Percentiles rank a stretch among this genome's conserved stretches.
These are phyloP conservation scores for Nerophis ophidion DNA, from an alignment of 2,113 vertebrate species.

Conservation along the genomic window DNA sequence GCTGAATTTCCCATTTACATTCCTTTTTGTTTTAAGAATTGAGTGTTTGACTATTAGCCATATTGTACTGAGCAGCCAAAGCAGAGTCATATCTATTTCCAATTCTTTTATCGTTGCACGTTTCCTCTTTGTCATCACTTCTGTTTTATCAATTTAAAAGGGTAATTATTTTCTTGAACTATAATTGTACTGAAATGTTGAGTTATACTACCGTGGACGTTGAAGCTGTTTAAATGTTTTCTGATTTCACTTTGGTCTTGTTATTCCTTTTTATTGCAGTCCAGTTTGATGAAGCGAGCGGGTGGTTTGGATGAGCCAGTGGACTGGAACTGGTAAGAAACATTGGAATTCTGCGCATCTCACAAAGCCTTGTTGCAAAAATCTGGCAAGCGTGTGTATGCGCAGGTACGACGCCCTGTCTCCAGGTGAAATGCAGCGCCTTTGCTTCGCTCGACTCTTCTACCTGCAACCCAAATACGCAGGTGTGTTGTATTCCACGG, in stretches of 20 bases:
- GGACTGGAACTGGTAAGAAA: conserved; percentile 92
- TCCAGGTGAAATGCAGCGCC: conserved; percentile 95
- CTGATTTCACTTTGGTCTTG: background rate
- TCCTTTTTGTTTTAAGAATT: too few relatives aligned
- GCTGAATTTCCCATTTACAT: too few relatives aligned
- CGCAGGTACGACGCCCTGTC: conserved; percentile 91
- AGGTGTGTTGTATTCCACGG: conserved; percentile 66
- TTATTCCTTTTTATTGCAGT: conserved; percentile 61
- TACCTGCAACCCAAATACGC: conserved; percentile 95
- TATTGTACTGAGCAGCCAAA: too few relatives aligned
- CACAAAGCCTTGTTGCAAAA: too few relatives aligned
- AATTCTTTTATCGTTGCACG: too few relatives aligned
- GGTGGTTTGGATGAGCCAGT: conserved; percentile 86
- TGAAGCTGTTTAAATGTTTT: background rate
- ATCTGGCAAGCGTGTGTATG: background rate
- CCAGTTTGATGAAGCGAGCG: conserved; percentile 78
- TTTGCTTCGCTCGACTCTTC: conserved; percentile 90
- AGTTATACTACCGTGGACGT: background rate
- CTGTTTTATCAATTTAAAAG: too few relatives aligned
- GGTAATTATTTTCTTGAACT: too few relatives aligned
- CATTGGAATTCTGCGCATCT: too few relatives aligned
- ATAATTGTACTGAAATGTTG: background rate
- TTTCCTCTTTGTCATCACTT: background rate
- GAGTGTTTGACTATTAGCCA: too few relatives aligned
- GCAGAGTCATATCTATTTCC: too few relatives aligned